These are phyloP conservation scores for Delia radicum DNA, from an alignment of 1,140 invertebrate genomes.

Conservation along the genomic window DNA sequence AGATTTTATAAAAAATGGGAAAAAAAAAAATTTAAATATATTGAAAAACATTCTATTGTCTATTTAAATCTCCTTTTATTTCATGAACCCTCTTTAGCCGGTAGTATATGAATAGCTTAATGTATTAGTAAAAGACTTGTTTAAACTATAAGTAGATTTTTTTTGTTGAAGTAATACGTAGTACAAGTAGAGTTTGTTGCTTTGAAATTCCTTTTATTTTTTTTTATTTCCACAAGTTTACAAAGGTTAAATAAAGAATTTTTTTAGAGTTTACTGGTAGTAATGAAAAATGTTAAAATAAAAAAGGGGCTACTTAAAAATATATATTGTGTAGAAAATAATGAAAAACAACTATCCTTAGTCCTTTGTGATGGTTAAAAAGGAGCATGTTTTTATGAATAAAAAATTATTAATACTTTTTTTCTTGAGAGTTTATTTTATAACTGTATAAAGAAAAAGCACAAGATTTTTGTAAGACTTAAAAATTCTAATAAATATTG, in stretches of 20 bases:
- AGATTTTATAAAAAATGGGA: no score
- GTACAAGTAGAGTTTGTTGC: not conserved
- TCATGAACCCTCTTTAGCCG: not conserved
- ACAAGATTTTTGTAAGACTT: not conserved
- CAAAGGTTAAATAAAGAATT: slow-evolving; percentile 2
- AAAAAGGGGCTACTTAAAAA: not conserved
- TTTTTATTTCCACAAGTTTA: not conserved
- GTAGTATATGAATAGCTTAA: not conserved
- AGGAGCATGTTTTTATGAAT: not conserved
- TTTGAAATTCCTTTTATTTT: slow-evolving; percentile 5
- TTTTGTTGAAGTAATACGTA: not conserved
- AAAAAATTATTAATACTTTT: not conserved
- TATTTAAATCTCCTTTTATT: no score
- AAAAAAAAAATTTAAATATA: not conserved
- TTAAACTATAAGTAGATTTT: not conserved
- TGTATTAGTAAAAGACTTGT: not conserved
- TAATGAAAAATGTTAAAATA: not conserved
- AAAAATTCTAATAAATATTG: not conserved
- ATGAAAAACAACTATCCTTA: not conserved
- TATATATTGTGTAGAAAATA: not conserved
- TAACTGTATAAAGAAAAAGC: not conserved
- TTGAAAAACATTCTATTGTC: not conserved
- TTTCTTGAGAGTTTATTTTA: not conserved
- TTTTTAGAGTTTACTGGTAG: not conserved
- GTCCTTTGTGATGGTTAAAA: not conserved